phyloP scores from a whole-genome alignment of 2,888 invertebrate species.

The Diaprepes abbreviatus region DNA sequence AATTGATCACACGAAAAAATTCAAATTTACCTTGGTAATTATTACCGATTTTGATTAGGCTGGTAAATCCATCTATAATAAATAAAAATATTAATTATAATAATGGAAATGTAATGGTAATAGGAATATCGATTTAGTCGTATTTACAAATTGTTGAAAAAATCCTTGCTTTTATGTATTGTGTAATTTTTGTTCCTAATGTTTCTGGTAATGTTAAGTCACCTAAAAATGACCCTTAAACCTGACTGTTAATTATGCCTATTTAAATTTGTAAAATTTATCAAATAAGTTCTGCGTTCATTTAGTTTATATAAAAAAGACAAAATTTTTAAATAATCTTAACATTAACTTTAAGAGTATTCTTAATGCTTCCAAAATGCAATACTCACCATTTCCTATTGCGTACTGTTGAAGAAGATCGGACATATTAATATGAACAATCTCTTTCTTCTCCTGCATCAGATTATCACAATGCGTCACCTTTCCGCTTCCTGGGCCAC shows the following conservation, averaged over 20 bases:
- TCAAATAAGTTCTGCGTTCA: too few relatives aligned
- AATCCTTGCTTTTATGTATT: neutral
- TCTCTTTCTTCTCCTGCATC: slow-evolving; percentile 87
- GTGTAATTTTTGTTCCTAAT: neutral
- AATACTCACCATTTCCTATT: slow-evolving; percentile 84
- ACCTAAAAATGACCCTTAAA: neutral
- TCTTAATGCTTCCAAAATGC: too few relatives aligned
- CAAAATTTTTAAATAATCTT: too few relatives aligned
- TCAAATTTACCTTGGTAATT: slow-evolving; percentile 58
- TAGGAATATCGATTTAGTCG: neutral
- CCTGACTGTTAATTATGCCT: too few relatives aligned
- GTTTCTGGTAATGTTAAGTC: neutral
- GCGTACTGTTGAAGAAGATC: slow-evolving; percentile 91
- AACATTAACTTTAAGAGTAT: too few relatives aligned
- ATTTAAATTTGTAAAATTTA: too few relatives aligned
- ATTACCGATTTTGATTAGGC: slow-evolving; percentile 62
- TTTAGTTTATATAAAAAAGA: too few relatives aligned
- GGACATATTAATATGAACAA: slow-evolving; percentile 93
- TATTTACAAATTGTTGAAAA: neutral
- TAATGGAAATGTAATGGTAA: neutral
- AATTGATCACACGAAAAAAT: slow-evolving; percentile 21
- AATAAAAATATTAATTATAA: slow-evolving; percentile 47
- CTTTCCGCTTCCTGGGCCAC: slow-evolving; percentile 97
- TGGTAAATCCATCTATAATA: slow-evolving; percentile 60
- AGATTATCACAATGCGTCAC: slow-evolving; percentile 96